Evolutionary conservation across 2,113 vertebrate species (phyloP), one percentile per base, ranked within the genome.

Genomic region (Lates calcarifer): DNA sequence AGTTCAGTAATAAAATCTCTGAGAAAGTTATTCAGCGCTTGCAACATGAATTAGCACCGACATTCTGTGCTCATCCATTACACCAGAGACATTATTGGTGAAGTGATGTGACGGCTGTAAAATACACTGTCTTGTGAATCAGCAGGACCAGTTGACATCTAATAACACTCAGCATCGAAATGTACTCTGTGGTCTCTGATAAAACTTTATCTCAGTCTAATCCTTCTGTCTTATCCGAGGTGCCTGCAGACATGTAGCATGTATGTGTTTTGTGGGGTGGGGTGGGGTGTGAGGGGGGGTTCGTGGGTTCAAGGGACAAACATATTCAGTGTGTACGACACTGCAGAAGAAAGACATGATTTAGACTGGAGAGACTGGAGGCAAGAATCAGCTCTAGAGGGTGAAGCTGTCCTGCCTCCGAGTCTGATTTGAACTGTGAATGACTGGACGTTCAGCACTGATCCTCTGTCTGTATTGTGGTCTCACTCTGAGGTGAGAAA

Each of bases 201-300:
- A 33, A 64, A 86, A 90, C 83, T 81, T 85, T 79, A 79, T 91
- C 84, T 91, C 87, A 92, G 84, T 89, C 87, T 90, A 86, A 92
- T 90, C 92, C 88, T 91, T 86, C 93, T 92, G 91, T 92, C 87
- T 92, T 84, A 90, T 91, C 92, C 91, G 76, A 91, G 90, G 93
- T 94, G 92, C 94, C 94, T 94, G 94, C 93, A 93, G 92, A 95
- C 89, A 95, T 95, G 95, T 95, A 96, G 94, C 94, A 95, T 95
- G 94, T 94, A 89, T 93, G 89, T 92, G 90, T 91, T 92, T 85
- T 82, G 79, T 88, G 67, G 83, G 71, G 75, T 35, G n/a, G 64
- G 76, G 43, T 35, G 33, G 33, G 33, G 33, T 33, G 69, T 63
- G 83, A 65, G 67, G 63, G 79, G 78, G 69, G 51, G 18, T 15